These are phyloP conservation scores for Leistus spinibarbis DNA, from an alignment of 2,888 invertebrate species.

Conservation along the genomic window DNA sequence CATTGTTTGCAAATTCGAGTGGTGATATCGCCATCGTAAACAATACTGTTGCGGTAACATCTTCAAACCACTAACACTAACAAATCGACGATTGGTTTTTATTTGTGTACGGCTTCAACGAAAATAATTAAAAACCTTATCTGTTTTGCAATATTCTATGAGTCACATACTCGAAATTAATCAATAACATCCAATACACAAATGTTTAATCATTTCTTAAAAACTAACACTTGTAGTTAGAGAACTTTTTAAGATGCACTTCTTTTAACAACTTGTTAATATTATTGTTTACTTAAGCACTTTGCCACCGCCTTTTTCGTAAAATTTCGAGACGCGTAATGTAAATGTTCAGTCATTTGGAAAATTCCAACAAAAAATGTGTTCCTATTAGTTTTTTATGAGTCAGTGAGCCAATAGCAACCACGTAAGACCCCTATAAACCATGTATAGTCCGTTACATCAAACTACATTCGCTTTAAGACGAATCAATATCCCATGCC, in stretches of 20 bases:
- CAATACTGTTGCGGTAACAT: conserved; percentile 91
- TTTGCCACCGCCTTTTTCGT: conserved; percentile 50
- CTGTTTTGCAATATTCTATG: conserved; percentile 43
- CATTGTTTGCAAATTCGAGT: conserved; percentile 87
- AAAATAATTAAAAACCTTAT: conserved; percentile 23
- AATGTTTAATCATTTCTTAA: conserved; percentile 42
- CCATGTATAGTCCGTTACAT: conserved; percentile 55
- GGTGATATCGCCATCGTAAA: conserved; percentile 91
- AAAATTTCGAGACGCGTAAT: conserved; percentile 56
- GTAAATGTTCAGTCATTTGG: conserved; percentile 64
- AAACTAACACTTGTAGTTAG: conserved; percentile 32
- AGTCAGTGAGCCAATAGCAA: conserved; percentile 60
- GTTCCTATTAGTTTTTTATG: conserved; percentile 58
- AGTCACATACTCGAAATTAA: conserved; percentile 53
- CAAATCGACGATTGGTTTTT: conserved; percentile 6
- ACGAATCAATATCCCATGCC: conserved; percentile 57
- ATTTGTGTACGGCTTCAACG: conserved; percentile 27
- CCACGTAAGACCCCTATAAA: conserved; percentile 59
- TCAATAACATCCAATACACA: conserved; percentile 54
- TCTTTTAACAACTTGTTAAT: conserved; percentile 30
- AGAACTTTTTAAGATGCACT: conserved; percentile 35
- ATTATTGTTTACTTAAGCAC: conserved; percentile 40
- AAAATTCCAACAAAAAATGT: conserved; percentile 65
- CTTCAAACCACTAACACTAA: conserved; percentile 47
- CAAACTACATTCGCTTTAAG: conserved; percentile 50